phyloP scores from a whole-genome alignment of 2,888 invertebrate genomes.

The Drymonia ruficornis region DNA sequence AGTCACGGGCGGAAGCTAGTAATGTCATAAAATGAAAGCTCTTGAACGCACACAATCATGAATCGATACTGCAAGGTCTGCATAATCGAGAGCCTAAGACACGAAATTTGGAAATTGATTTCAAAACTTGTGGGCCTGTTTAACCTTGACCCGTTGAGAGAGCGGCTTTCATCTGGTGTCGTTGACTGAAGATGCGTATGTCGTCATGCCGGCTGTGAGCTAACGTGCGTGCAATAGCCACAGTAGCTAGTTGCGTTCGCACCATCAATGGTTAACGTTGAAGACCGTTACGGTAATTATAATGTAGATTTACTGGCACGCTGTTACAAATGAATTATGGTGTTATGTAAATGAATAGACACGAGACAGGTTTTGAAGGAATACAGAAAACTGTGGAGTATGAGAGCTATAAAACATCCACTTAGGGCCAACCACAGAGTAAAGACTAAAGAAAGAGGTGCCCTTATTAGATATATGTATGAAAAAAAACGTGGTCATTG shows the following conservation, averaged over 20 bases:
- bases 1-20: too few relatives aligned
- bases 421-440: too few relatives aligned
- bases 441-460: too few relatives aligned
- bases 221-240: constrained; percentile 23
- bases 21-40: too few relatives aligned
- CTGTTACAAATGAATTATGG: not conserved
- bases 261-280: constrained; percentile 17
- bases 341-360: not conserved
- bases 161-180: constrained; percentile 49
- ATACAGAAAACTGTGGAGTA: too few relatives aligned
- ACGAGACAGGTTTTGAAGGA: not conserved
- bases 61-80: too few relatives aligned
- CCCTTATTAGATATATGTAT: too few relatives aligned
- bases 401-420: too few relatives aligned
- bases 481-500: too few relatives aligned
- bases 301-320: constrained; percentile 12
- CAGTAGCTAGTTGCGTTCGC: constrained; percentile 18
- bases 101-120: not conserved
- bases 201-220: constrained; percentile 3
- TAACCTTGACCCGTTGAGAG: constrained; percentile 54
- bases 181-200: constrained; percentile 26
- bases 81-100: not conserved
- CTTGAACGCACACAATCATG: too few relatives aligned
- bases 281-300: constrained; percentile 23
- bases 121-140: not conserved